Conservation (phyloP, 2,888 invertebrate genomes). For the Parnassius apollo region DNA sequence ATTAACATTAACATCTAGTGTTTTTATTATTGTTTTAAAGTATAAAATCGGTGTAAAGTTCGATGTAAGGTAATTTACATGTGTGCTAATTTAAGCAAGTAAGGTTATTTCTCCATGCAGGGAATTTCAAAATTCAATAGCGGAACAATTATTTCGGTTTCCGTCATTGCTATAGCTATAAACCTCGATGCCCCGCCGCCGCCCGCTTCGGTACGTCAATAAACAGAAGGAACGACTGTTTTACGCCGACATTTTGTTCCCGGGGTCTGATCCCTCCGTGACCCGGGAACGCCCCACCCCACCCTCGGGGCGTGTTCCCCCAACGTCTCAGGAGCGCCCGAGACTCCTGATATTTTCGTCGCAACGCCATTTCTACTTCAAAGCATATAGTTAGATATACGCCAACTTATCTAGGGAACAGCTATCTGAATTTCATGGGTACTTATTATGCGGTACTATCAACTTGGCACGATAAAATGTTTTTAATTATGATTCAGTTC, state of each 20-base stretch:
- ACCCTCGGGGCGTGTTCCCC: slow-evolving; percentile 37
- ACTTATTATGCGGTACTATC: slow-evolving; percentile 19
- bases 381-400: slow-evolving; percentile 34
- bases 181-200: background rate
- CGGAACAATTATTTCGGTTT: slow-evolving; percentile 2
- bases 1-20: too few species aligned
- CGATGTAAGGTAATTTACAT: too few species aligned
- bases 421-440: slow-evolving; percentile 37
- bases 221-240: slow-evolving; percentile 42
- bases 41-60: too few species aligned
- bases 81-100: too few species aligned
- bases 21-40: too few species aligned
- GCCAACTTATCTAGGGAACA: slow-evolving; percentile 33
- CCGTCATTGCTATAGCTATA: slow-evolving; percentile 1
- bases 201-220: slow-evolving; percentile 41
- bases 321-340: slow-evolving; percentile 46
- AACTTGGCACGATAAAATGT: slow-evolving; percentile 5
- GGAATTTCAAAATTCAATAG: background rate
- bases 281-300: slow-evolving; percentile 51
- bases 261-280: slow-evolving; percentile 51
- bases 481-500: background rate
- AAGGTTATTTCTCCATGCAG: background rate
- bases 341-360: slow-evolving; percentile 60
- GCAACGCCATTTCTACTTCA: slow-evolving; percentile 44
- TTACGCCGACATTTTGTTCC: slow-evolving; percentile 58